Conservation (phyloP, 2,888 invertebrate genomes). For the Colletes collaris region DNA sequence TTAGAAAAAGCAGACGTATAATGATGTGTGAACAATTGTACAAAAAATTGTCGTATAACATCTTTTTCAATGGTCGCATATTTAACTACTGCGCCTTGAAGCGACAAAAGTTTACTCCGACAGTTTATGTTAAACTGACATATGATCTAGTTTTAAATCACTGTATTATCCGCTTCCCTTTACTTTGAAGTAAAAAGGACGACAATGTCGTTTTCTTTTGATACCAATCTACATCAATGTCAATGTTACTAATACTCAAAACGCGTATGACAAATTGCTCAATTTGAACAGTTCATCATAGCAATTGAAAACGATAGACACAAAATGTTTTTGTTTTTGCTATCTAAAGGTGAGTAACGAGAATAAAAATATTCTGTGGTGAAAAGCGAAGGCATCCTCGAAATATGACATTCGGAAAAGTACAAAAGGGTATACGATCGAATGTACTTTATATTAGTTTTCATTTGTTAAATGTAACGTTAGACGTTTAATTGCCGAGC, state of each 20-base stretch:
- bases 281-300: slow-evolving; percentile 1
- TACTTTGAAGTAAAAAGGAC: slow-evolving; percentile 48
- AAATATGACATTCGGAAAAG: not conserved
- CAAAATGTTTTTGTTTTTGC: not conserved
- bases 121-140: slow-evolving; percentile 29
- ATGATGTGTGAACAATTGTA: slow-evolving; percentile 19
- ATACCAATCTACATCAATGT: slow-evolving; percentile 40
- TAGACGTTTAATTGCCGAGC: not conserved
- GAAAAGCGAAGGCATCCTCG: not conserved
- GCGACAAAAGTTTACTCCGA: slow-evolving; percentile 12
- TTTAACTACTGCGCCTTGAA: not conserved
- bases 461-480: not conserved
- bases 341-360: slow-evolving; percentile 20
- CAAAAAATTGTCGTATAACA: slow-evolving; percentile 2
- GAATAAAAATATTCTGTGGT: not conserved
- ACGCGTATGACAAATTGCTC: slow-evolving; percentile 1
- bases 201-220: slow-evolving; percentile 38
- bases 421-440: not conserved
- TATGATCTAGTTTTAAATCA: slow-evolving; percentile 29
- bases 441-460: slow-evolving; percentile 18
- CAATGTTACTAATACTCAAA: slow-evolving; percentile 25
- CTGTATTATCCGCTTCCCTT: slow-evolving; percentile 37
- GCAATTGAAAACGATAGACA: slow-evolving; percentile 5
- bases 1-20: slow-evolving; percentile 11
- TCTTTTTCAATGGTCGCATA: not conserved